phyloP scores from a whole-genome alignment of 2,888 invertebrate species.

The Tipula confusa region DNA sequence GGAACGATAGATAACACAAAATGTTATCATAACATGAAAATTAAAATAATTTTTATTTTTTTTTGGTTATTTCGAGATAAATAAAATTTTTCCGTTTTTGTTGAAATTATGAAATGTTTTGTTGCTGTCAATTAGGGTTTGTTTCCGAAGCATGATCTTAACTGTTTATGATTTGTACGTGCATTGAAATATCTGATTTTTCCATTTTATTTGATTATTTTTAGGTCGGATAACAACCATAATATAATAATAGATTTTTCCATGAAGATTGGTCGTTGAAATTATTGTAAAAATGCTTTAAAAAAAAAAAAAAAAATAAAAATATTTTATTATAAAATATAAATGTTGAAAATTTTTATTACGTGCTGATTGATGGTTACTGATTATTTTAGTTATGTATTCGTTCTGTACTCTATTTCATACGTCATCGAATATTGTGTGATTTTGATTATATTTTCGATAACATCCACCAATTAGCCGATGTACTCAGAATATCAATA shows the following conservation, averaged over 20 bases:
- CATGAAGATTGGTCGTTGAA: background rate
- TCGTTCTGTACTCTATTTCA: background rate
- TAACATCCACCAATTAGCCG: no score
- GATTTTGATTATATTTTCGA: no score
- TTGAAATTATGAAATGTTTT: background rate
- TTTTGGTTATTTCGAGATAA: background rate
- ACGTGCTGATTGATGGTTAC: background rate
- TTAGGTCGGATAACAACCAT: background rate
- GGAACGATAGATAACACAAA: background rate
- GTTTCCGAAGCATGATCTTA: background rate
- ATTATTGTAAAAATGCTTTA: background rate
- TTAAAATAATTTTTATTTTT: background rate
- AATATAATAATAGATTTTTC: background rate
- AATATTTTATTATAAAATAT: background rate
- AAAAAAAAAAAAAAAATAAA: background rate
- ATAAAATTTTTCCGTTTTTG: background rate
- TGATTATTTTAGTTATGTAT: background rate
- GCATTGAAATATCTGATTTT: background rate
- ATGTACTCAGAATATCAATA: no score
- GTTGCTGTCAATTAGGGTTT: background rate
- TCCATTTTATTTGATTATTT: background rate
- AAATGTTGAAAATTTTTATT: background rate
- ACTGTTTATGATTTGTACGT: slow-evolving; percentile 25
- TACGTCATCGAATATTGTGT: background rate
- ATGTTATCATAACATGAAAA: background rate